phyloP scores from a whole-genome alignment of 1,140 invertebrate species.

The Acromyrmex heyeri region DNA sequence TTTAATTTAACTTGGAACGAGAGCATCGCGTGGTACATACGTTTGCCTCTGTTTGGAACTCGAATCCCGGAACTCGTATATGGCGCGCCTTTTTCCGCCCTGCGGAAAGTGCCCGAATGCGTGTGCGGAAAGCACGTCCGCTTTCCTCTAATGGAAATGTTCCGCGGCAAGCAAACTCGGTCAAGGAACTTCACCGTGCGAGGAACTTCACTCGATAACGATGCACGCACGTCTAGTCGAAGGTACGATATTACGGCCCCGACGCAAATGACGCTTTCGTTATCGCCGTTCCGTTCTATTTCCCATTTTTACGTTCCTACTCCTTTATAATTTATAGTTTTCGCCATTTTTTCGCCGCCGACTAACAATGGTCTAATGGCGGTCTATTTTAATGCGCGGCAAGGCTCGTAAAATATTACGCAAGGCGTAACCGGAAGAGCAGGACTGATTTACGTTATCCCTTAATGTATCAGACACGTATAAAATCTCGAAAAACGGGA shows the following conservation, averaged over 20 bases:
- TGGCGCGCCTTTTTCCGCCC: constrained; percentile 56
- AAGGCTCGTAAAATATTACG: constrained; percentile 21
- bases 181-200: constrained; percentile 51
- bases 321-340: constrained; percentile 23
- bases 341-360: background rate
- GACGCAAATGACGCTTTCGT: constrained; percentile 2
- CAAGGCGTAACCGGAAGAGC: constrained; percentile 6
- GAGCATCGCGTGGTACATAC: background rate
- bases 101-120: constrained; percentile 42
- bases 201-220: constrained; percentile 35
- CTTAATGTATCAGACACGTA: background rate
- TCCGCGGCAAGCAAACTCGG: constrained; percentile 46
- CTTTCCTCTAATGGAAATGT: constrained; percentile 43
- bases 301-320: constrained; percentile 2
- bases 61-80: constrained; percentile 1
- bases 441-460: constrained; percentile 13
- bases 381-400: constrained; percentile 21
- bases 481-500: constrained; percentile 18
- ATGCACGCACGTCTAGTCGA: constrained; percentile 23
- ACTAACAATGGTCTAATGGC: constrained; percentile 25
- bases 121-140: constrained; percentile 42
- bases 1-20: background rate
- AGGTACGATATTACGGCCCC: constrained; percentile 2
- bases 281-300: constrained; percentile 19
- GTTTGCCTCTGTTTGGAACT: background rate